Conservation (phyloP, 2,797 vertebrate species). For the Melanotaenia parkinsoni region DNA sequence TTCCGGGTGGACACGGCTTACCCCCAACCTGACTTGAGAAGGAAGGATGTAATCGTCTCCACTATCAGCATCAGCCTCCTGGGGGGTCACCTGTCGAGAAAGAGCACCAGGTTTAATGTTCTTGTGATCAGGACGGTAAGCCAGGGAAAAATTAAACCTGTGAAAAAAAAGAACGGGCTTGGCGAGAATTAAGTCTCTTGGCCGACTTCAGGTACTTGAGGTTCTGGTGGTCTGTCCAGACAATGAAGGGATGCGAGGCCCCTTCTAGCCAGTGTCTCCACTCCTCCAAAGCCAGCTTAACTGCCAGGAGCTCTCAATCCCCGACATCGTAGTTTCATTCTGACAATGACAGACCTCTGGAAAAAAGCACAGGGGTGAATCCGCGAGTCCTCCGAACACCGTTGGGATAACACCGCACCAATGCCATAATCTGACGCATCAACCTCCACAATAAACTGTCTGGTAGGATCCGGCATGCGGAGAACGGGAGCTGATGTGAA, state of each 20-base stretch:
- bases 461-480: neutral
- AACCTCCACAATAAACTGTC: neutral
- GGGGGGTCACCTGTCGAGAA: too few species aligned
- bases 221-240: neutral
- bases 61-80: too few species aligned
- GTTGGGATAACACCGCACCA: neutral
- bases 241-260: neutral
- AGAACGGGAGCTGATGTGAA: too few species aligned
- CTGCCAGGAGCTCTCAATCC: neutral
- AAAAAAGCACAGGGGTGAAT: neutral
- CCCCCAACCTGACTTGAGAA: too few species aligned
- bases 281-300: neutral
- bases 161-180: too few species aligned
- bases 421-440: neutral
- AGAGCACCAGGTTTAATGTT: too few species aligned
- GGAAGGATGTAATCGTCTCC: too few species aligned
- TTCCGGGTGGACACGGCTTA: too few species aligned
- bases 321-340: neutral
- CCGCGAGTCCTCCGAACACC: accelerated
- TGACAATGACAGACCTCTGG: neutral
- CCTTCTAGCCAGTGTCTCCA: neutral
- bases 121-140: too few species aligned
- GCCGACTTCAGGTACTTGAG: neutral
- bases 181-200: too few species aligned
- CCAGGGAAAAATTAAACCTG: too few species aligned